phyloP scores from a whole-genome alignment of 2,888 invertebrate species.

The Coremacera marginata region DNA sequence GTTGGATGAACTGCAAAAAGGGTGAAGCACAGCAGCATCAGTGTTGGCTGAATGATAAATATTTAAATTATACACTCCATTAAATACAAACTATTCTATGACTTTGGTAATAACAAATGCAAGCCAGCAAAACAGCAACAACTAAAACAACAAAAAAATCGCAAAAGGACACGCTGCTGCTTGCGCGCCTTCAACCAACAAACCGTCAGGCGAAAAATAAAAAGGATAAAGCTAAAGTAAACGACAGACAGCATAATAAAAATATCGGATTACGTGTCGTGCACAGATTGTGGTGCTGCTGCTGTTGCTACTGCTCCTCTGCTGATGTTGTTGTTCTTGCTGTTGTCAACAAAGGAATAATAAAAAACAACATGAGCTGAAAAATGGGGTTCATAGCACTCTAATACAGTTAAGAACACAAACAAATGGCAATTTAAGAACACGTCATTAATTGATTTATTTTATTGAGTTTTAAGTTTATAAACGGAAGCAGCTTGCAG shows the following conservation, averaged over 20 bases:
- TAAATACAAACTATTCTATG: slow-evolving; percentile 17
- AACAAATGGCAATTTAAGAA: not conserved
- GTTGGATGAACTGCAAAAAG: not conserved
- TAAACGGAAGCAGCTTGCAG: not conserved
- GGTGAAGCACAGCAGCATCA: not conserved
- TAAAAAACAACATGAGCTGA: not conserved
- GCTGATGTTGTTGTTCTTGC: not conserved
- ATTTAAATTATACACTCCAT: slow-evolving; percentile 32
- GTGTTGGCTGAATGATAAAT: slow-evolving; percentile 29
- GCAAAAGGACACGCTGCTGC: not conserved
- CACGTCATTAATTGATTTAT: not conserved
- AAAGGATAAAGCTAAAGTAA: not conserved
- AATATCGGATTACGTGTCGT: slow-evolving; percentile 29
- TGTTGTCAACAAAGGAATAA: not conserved
- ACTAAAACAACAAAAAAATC: not conserved
- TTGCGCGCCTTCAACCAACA: not conserved
- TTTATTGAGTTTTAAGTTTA: not conserved
- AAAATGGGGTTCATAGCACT: slow-evolving; percentile 22
- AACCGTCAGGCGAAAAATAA: not conserved
- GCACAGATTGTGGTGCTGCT: slow-evolving; percentile 6
- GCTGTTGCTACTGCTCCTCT: not conserved
- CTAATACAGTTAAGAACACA: slow-evolving; percentile 2
- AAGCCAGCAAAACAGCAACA: not conserved
- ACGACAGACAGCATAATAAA: slow-evolving; percentile 11
- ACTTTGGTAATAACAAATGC: not conserved